Conservation (phyloP, 1,140 invertebrate species). For the Ylistrum balloti region DNA sequence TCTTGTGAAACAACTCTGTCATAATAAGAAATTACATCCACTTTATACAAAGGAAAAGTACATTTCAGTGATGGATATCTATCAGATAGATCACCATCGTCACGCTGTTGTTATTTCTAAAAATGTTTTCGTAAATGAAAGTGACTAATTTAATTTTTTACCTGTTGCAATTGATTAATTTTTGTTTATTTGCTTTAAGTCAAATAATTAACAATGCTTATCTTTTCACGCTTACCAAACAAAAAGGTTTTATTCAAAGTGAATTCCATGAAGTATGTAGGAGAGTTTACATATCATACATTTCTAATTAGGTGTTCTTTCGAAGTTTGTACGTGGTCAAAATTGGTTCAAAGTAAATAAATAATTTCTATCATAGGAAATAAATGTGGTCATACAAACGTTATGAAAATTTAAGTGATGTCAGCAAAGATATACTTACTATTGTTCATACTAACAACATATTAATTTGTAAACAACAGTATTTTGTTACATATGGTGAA, state of each 20-base stretch:
- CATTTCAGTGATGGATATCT: background rate
- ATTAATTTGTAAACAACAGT: no score
- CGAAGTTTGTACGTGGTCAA: background rate
- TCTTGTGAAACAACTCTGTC: background rate
- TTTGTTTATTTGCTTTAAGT: constrained; percentile 21
- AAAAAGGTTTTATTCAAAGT: background rate
- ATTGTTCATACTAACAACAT: no score
- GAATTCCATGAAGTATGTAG: background rate
- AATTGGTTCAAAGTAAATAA: background rate
- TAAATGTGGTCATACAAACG: no score
- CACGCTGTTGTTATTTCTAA: background rate
- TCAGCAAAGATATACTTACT: no score
- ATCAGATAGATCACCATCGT: background rate
- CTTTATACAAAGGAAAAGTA: background rate
- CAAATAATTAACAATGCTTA: constrained; percentile 10
- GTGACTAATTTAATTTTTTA: constrained; percentile 40
- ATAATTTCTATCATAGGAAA: no score
- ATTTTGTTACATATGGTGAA: no score
- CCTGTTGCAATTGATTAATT: background rate
- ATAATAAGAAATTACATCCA: background rate
- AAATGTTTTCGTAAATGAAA: background rate
- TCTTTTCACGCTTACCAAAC: background rate
- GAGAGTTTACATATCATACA: background rate
- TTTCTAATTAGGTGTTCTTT: background rate
- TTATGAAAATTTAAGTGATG: no score